Conservation (phyloP, 2,888 invertebrate species). For the Argyra leucocephala region DNA sequence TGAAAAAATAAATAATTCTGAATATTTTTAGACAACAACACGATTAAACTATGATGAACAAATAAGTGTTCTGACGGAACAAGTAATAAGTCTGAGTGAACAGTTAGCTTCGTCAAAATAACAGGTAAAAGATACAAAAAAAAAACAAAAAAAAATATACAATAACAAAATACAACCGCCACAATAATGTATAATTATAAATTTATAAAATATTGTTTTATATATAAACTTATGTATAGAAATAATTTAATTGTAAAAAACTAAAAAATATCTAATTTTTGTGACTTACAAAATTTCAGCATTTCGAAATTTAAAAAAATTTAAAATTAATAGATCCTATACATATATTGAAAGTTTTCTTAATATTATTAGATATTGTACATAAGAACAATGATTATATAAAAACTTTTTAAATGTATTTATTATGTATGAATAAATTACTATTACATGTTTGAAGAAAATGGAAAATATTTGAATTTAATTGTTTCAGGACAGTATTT, state of each 20-base stretch:
- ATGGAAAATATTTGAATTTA: slow-evolving; percentile 12
- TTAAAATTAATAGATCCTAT: neutral
- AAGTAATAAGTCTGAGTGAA: slow-evolving; percentile 61
- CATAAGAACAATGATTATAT: slow-evolving; percentile 12
- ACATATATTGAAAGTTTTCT: neutral
- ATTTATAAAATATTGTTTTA: neutral
- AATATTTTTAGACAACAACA: slow-evolving; percentile 42
- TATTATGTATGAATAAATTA: slow-evolving; percentile 27
- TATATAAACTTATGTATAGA: neutral
- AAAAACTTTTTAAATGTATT: slow-evolving; percentile 26
- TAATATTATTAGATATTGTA: slow-evolving; percentile 4
- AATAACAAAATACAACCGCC: neutral
- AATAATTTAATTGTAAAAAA: neutral
- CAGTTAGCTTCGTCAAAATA: slow-evolving; percentile 57
- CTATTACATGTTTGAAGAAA: slow-evolving; percentile 20
- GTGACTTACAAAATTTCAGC: neutral
- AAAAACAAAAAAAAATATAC: neutral
- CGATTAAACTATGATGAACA: slow-evolving; percentile 58
- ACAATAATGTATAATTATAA: neutral
- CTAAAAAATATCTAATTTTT: neutral
- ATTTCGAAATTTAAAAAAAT: neutral
- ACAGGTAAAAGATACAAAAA: slow-evolving; percentile 14
- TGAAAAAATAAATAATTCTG: neutral
- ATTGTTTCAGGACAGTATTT: too few relatives aligned
- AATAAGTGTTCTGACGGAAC: slow-evolving; percentile 53